phyloP scores from a whole-genome alignment of 2,888 invertebrate genomes.

The Hedychridium roseum region DNA sequence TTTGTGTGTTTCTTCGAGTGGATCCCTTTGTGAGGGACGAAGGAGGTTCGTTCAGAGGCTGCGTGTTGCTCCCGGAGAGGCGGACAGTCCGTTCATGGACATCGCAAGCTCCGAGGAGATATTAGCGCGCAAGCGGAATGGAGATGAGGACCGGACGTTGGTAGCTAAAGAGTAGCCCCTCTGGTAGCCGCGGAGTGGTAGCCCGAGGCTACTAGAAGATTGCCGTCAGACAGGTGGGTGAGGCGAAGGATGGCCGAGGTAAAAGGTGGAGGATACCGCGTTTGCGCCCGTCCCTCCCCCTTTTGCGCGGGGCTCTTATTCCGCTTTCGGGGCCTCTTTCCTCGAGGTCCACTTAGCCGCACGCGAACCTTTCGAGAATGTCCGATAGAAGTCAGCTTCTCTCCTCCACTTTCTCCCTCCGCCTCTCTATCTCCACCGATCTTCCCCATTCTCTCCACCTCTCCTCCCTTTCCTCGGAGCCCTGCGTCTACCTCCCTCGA shows the following conservation, averaged over 20 bases:
- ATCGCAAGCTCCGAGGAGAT: not conserved
- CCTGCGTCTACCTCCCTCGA: too few species aligned
- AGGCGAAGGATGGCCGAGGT: conserved; percentile 53
- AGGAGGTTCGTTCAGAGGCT: not conserved
- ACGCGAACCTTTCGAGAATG: conserved; percentile 57
- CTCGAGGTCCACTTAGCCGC: conserved; percentile 59
- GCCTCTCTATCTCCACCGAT: conserved; percentile 9
- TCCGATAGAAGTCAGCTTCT: conserved; percentile 33
- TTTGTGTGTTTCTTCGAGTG: not conserved
- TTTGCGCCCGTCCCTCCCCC: conserved; percentile 24
- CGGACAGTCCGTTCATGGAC: too few species aligned
- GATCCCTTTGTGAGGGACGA: not conserved
- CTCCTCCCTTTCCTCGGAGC: too few species aligned
- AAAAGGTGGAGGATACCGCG: conserved; percentile 42
- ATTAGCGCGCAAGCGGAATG: too few species aligned
- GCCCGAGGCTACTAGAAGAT: conserved; percentile 65
- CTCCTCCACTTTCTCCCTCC: conserved; percentile 5
- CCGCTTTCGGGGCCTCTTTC: conserved; percentile 46
- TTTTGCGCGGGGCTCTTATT: conserved; percentile 23
- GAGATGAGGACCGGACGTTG: conserved; percentile 52
- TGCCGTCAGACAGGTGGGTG: conserved; percentile 64
- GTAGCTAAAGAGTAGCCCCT: conserved; percentile 61
- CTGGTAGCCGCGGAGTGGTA: conserved; percentile 62
- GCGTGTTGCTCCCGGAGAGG: not conserved
- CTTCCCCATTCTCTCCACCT: too few species aligned